A percentile compares a stretch with the other conserved stretches of the same genome.
Conservation (phyloP, 2,113 vertebrate species). For the Bothrops jararaca region DNA sequence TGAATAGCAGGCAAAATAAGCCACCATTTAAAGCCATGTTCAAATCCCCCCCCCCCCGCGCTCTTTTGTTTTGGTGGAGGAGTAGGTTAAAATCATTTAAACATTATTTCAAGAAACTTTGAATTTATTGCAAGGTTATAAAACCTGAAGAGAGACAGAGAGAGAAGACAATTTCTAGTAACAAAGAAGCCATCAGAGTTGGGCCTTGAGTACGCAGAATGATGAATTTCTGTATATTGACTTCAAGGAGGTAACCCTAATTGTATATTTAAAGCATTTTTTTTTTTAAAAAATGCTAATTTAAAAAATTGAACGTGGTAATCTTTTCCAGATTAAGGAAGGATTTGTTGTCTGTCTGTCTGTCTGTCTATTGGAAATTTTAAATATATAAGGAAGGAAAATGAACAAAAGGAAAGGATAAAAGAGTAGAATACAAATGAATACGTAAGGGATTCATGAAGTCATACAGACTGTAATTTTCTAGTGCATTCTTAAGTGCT, state of each 20-base stretch:
- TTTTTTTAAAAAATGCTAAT: not conserved
- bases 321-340: not conserved
- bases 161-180: constrained; percentile 55
- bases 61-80: not conserved
- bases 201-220: constrained; percentile 51
- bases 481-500: not conserved
- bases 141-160: constrained; percentile 43
- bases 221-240: constrained; percentile 43
- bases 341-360: not conserved
- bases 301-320: not conserved
- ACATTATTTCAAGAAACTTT: constrained; percentile 61
- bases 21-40: constrained; percentile 51
- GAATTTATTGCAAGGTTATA: constrained; percentile 52
- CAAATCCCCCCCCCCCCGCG: constrained; percentile 45
- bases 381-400: not conserved
- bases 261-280: not conserved
- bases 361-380: not conserved
- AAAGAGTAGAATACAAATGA: not conserved
- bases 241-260: constrained; percentile 42
- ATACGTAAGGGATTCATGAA: not conserved
- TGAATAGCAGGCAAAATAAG: constrained; percentile 37
- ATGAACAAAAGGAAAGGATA: not conserved
- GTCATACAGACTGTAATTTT: not conserved
- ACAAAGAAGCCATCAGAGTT: constrained; percentile 43
- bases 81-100: constrained; percentile 48